Percentiles rank a stretch among this genome's conserved stretches.
Conservation (phyloP, 2,888 invertebrate genomes). For the Heliconius ethilla region DNA sequence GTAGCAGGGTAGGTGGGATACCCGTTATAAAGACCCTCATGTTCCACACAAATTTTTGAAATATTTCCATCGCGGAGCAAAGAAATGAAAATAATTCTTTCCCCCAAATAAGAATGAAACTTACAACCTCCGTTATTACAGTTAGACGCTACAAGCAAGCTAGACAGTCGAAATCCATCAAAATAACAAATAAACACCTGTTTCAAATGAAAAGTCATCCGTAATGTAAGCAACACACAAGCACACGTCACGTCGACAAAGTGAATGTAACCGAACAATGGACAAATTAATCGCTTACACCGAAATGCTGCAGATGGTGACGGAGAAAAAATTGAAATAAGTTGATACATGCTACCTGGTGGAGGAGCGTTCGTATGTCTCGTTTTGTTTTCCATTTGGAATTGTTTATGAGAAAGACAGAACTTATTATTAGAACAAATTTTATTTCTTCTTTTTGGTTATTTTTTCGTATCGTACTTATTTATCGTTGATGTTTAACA, state of each 20-base stretch:
- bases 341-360: background rate
- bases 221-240: constrained; percentile 9
- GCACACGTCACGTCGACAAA: constrained; percentile 46
- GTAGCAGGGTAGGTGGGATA: no score
- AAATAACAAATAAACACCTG: constrained; percentile 27
- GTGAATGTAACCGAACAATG: constrained; percentile 55
- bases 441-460: no score
- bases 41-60: no score
- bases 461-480: no score
- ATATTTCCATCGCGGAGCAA: no score
- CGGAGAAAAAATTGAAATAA: background rate
- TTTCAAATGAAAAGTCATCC: constrained; percentile 9
- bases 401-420: background rate
- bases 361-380: background rate
- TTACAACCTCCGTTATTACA: background rate
- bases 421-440: no score
- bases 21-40: no score
- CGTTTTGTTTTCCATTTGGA: background rate
- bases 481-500: no score
- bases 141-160: background rate
- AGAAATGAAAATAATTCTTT: no score
- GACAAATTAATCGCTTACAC: constrained; percentile 63
- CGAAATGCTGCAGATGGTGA: constrained; percentile 51
- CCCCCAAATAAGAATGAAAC: background rate
- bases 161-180: constrained; percentile 21